Evolutionary conservation across 1,140 invertebrate genomes (phyloP).

Genomic region (Charaxes varanes): DNA sequence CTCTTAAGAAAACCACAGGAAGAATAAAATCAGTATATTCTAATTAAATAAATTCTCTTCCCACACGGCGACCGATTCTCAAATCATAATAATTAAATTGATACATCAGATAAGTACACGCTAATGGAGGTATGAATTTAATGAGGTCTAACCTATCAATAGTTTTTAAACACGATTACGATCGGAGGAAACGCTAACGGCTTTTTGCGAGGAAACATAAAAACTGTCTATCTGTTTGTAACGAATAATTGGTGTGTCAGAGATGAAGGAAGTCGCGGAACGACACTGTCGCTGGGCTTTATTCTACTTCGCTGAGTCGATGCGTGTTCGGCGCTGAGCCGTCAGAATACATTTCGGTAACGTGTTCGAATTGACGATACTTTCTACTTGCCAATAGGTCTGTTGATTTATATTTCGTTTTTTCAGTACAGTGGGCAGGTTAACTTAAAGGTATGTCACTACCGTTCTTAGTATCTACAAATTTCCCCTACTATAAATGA

Average conservation of each 20-base stretch:
- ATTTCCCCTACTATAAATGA: no score
- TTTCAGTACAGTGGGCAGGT: conserved; percentile 2
- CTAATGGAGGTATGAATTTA: not conserved
- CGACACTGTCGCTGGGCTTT: conserved; percentile 22
- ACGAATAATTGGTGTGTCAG: conserved; percentile 7
- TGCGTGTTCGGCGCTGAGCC: not conserved
- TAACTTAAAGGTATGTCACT: not conserved
- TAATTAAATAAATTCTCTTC: no score
- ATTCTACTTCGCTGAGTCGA: conserved; percentile 17
- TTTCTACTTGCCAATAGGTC: conserved; percentile 1
- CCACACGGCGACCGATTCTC: no score
- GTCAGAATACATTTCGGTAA: not conserved
- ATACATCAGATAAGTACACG: no score
- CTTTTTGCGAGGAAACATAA: conserved; percentile 12
- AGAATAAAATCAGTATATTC: no score
- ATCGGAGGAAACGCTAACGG: conserved; percentile 3
- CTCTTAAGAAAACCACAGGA: no score
- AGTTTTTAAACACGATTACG: not conserved
- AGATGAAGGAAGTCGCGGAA: conserved; percentile 10
- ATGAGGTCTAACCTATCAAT: not conserved
- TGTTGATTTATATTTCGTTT: not conserved
- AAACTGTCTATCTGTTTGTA: conserved; percentile 2
- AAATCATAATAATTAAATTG: no score
- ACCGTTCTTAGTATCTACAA: not conserved
- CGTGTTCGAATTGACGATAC: conserved; percentile 3